Conservation (phyloP, 1,140 invertebrate genomes). For the Drosophila malerkotliana region DNA sequence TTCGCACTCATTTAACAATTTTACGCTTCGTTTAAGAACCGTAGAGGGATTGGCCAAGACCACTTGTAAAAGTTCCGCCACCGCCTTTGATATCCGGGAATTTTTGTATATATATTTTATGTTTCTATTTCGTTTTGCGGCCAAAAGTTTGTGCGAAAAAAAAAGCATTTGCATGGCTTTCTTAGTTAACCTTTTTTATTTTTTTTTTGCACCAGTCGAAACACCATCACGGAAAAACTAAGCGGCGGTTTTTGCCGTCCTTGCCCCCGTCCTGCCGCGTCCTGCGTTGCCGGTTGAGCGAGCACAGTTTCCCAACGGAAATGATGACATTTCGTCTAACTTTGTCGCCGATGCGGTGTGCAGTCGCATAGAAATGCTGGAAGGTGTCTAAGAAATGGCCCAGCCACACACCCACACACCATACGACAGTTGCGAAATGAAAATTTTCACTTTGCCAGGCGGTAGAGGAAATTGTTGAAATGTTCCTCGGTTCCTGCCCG, state of each 20-base stretch:
- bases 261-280: constrained; percentile 8
- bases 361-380: constrained; percentile 73
- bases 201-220: constrained; percentile 44
- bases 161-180: constrained; percentile 68
- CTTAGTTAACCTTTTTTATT: constrained; percentile 77
- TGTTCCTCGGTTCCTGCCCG: constrained; percentile 40
- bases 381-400: constrained; percentile 70
- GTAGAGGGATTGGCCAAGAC: constrained; percentile 49
- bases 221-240: constrained; percentile 49
- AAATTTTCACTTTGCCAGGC: constrained; percentile 60
- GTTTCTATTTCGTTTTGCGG: constrained; percentile 6
- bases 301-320: constrained; percentile 74
- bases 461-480: constrained; percentile 71
- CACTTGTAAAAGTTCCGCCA: constrained; percentile 15
- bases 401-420: constrained; percentile 14
- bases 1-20: constrained; percentile 83
- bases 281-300: constrained; percentile 58
- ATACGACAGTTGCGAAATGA: constrained; percentile 63
- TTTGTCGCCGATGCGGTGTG: constrained; percentile 66
- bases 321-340: constrained; percentile 83
- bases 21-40: constrained; percentile 77
- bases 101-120: constrained; percentile 17
- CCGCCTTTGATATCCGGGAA: constrained; percentile 45
- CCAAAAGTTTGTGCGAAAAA: constrained; percentile 49
- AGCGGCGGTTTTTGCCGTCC: constrained; percentile 27